phyloP scores from a whole-genome alignment of 2,888 invertebrate species.

The Zygothrica quintamaculata region DNA sequence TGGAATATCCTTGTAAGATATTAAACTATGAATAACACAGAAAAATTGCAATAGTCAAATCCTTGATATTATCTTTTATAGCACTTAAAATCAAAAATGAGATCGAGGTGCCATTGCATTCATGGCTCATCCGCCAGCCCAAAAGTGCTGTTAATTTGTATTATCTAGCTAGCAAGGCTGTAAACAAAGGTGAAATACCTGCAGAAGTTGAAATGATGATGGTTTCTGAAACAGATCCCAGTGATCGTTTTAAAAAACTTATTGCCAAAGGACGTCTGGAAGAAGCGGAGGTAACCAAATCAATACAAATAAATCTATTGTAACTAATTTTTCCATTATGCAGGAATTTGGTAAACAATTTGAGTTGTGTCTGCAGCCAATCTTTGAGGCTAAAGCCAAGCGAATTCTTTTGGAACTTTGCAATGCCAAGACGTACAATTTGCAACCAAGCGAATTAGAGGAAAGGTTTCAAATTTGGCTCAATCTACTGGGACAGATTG shows the following conservation, averaged over 20 bases:
- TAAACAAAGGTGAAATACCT: conserved; percentile 61
- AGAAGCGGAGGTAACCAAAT: conserved; percentile 81
- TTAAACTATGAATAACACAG: too few species aligned
- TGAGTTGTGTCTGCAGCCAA: conserved; percentile 82
- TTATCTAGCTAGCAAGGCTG: conserved; percentile 76
- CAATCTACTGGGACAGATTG: conserved; percentile 72
- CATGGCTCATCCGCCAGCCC: conserved; percentile 83
- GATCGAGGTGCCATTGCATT: conserved; percentile 72
- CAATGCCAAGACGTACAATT: conserved; percentile 60
- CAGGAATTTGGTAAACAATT: conserved; percentile 83
- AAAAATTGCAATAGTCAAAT: too few species aligned
- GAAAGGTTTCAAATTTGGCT: conserved; percentile 72
- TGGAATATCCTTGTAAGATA: conserved; percentile 83
- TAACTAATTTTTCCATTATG: conserved; percentile 5
- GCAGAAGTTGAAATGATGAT: conserved; percentile 83
- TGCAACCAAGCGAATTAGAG: conserved; percentile 52
- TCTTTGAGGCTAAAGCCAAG: conserved; percentile 83
- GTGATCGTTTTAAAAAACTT: conserved; percentile 83
- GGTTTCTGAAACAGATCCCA: conserved; percentile 83
- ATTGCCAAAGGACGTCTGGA: conserved; percentile 83
- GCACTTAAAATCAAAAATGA: conserved; percentile 82
- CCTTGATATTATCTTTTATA: conserved; percentile 31
- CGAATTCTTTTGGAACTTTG: conserved; percentile 76
- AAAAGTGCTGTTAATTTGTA: conserved; percentile 83
- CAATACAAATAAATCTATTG: neutral